Percentiles rank a stretch among this genome's conserved stretches.
These are phyloP conservation scores for Oedothorax gibbosus DNA, from an alignment of 1,140 invertebrate genomes.

Conservation along the genomic window DNA sequence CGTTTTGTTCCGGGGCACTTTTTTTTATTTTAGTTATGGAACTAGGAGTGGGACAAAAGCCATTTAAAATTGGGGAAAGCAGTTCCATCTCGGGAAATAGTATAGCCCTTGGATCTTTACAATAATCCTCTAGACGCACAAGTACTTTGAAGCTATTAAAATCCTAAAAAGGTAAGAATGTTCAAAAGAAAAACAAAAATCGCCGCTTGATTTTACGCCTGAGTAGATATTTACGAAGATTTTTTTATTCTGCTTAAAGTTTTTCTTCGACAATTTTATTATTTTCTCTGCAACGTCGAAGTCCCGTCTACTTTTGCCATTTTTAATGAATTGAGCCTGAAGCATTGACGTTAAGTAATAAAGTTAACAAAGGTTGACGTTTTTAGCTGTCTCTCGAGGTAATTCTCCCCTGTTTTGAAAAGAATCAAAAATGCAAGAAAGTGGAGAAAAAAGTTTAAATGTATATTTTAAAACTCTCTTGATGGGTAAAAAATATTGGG, in stretches of 20 bases:
- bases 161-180: not conserved
- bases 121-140: not conserved
- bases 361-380: constrained; percentile 46
- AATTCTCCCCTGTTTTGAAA: not conserved
- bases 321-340: constrained; percentile 29
- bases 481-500: not conserved
- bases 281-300: constrained; percentile 24
- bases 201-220: constrained; percentile 46
- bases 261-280: constrained; percentile 34
- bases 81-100: not conserved
- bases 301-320: constrained; percentile 4
- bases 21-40: no score
- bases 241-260: no score
- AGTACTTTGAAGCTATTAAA: constrained; percentile 30
- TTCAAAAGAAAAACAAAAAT: constrained; percentile 22
- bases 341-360: constrained; percentile 41
- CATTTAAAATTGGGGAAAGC: not conserved
- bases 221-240: not conserved
- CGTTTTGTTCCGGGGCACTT: no score
- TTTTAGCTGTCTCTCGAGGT: constrained; percentile 11
- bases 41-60: not conserved
- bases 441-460: not conserved
- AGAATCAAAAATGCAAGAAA: not conserved
- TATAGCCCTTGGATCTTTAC: constrained; percentile 12
- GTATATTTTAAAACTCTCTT: not conserved